Conservation (phyloP, 1,140 invertebrate species). For the Pseudomyrmex pallidus region DNA sequence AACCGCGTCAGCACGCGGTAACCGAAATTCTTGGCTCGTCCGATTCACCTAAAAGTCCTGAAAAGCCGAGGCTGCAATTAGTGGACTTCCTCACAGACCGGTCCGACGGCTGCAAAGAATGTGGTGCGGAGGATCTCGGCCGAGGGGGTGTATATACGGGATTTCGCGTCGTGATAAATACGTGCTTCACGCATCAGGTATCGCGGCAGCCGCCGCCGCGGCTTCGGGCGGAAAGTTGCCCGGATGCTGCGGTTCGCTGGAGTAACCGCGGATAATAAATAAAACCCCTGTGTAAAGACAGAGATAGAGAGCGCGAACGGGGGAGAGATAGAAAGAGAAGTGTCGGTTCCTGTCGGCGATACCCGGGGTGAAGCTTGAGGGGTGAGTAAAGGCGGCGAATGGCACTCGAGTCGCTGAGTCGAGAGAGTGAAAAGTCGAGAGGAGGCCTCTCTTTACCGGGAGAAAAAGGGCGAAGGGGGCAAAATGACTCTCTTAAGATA, state of each 20-base stretch:
- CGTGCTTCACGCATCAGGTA: constrained; percentile 77
- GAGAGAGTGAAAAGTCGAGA: constrained; percentile 71
- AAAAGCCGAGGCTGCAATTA: constrained; percentile 58
- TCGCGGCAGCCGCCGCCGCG: constrained; percentile 44
- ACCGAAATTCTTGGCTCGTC: constrained; percentile 19
- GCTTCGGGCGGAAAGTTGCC: constrained; percentile 64
- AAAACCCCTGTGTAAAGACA: constrained; percentile 67
- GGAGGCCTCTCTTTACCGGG: constrained; percentile 16
- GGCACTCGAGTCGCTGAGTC: constrained; percentile 61
- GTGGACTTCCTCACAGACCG: constrained; percentile 46
- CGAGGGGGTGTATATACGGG: neutral
- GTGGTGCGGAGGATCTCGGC: neutral
- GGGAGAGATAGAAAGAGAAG: neutral
- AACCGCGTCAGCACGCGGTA: neutral
- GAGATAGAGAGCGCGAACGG: neutral
- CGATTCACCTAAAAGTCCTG: neutral
- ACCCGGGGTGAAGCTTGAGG: neutral
- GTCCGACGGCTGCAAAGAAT: constrained; percentile 17
- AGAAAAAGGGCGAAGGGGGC: constrained; percentile 8
- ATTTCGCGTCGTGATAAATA: constrained; percentile 67
- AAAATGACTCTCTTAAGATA: constrained; percentile 76
- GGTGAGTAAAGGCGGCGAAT: neutral
- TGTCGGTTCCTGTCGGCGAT: constrained; percentile 55
- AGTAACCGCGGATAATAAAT: constrained; percentile 77
- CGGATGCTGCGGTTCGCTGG: constrained; percentile 54